These are phyloP conservation scores for Coluber constrictor DNA, from an alignment of 2,797 vertebrate species.

Conservation along the genomic window DNA sequence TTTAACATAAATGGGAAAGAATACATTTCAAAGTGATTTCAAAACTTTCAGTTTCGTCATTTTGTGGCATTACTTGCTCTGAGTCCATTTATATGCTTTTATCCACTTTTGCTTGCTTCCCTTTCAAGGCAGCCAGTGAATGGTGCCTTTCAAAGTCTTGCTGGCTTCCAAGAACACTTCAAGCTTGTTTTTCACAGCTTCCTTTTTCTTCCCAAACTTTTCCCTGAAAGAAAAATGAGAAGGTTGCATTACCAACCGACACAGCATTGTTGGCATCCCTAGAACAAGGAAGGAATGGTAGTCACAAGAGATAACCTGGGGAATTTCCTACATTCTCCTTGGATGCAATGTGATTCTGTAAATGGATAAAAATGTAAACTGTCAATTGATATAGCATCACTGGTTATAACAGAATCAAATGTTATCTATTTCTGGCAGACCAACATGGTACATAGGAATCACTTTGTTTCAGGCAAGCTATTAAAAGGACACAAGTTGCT, in stretches of 20 bases:
- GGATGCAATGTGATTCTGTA: neutral
- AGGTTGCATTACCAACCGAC: neutral
- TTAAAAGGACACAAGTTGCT: neutral
- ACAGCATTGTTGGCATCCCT: neutral
- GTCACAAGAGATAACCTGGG: neutral
- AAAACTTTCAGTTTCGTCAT: neutral
- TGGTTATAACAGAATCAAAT: neutral
- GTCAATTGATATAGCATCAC: neutral
- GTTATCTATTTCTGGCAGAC: neutral
- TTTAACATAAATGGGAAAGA: conserved; percentile 1
- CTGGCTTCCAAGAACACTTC: neutral
- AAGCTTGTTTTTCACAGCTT: neutral
- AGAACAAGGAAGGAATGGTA: neutral
- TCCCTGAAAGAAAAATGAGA: neutral
- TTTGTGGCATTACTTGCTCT: conserved; percentile 15
- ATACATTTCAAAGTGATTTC: neutral
- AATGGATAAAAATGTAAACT: neutral
- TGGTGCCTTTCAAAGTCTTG: neutral
- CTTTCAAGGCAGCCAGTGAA: neutral
- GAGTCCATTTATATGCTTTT: conserved; percentile 6
- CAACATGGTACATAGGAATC: neutral
- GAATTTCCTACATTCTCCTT: neutral
- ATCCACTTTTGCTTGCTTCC: conserved; percentile 18
- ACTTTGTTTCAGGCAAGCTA: neutral
- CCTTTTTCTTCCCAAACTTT: neutral